These are phyloP conservation scores for Chamaetylas fuelleborni DNA, from an alignment of 2,113 vertebrate species.

Conservation along the genomic window DNA sequence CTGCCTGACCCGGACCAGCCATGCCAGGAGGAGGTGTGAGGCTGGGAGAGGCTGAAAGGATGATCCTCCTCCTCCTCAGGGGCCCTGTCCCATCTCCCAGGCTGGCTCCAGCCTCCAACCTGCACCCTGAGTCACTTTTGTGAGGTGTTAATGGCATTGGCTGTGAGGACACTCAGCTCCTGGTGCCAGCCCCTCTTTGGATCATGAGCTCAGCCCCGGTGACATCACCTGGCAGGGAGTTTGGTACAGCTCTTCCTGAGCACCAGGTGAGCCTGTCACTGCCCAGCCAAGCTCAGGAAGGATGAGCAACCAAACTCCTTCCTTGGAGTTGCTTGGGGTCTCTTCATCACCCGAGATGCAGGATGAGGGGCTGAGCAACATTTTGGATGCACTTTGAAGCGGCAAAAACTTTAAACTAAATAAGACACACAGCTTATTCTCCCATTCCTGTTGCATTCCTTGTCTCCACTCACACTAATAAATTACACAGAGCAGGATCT, in stretches of 20 bases:
- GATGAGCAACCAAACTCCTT: background rate
- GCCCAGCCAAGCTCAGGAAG: background rate
- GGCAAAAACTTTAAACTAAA: background rate
- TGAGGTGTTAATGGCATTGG: background rate
- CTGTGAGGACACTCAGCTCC: background rate
- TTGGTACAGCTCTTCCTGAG: background rate
- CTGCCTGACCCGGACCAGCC: background rate
- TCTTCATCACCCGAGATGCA: background rate
- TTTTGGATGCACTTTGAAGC: background rate
- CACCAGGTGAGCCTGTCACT: background rate
- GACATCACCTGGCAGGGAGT: conserved; percentile 30
- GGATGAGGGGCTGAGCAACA: background rate
- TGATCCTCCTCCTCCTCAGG: background rate
- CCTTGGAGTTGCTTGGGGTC: background rate
- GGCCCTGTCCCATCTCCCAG: background rate
- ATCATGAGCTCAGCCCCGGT: background rate
- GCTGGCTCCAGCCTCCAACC: background rate
- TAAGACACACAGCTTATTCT: background rate
- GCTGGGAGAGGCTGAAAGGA: background rate
- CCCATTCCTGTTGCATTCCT: background rate
- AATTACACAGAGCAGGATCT: background rate
- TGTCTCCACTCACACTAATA: background rate
- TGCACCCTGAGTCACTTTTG: background rate
- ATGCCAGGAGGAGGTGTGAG: background rate
- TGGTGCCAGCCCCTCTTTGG: background rate